phyloP scores from a whole-genome alignment of 1,140 invertebrate genomes.

The Venustaconcha ellipsiformis region DNA sequence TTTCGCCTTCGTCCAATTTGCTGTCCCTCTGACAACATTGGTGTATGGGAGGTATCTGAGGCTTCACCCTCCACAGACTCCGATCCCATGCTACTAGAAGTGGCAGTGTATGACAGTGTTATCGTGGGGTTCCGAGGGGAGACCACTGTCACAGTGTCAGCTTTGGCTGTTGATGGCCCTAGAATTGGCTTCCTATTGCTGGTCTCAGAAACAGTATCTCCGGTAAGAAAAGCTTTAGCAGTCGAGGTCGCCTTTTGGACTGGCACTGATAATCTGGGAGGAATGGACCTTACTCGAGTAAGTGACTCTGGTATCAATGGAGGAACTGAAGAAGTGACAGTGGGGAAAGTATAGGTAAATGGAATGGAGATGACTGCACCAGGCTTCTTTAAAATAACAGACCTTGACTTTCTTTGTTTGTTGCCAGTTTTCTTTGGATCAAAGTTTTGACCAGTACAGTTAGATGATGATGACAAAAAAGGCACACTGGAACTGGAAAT shows the following conservation, averaged over 20 bases:
- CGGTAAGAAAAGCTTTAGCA: background rate
- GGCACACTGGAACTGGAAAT: too few relatives aligned
- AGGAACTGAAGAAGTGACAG: background rate
- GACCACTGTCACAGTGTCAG: background rate
- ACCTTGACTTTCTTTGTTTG: conserved; percentile 17
- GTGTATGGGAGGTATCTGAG: conserved; percentile 9
- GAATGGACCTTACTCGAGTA: background rate
- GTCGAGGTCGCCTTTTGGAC: background rate
- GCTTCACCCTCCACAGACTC: conserved; percentile 7
- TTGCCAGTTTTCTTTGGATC: background rate
- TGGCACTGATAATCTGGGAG: background rate
- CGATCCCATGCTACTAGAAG: background rate
- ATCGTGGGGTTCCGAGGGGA: too few relatives aligned
- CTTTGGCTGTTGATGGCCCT: conserved; percentile 4
- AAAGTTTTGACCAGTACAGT: too few relatives aligned
- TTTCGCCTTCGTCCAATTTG: conserved; percentile 39
- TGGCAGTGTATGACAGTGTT: conserved; percentile 2
- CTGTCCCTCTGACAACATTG: background rate
- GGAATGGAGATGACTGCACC: conserved; percentile 46
- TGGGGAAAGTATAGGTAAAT: conserved; percentile 38
- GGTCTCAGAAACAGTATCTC: background rate
- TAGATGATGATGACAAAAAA: too few relatives aligned
- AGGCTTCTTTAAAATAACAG: conserved; percentile 39
- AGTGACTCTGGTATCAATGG: too few relatives aligned
- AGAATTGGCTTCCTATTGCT: background rate